Evolutionary conservation across 1,140 invertebrate species (phyloP).

Genomic region (Diploscapter pachys): DNA sequence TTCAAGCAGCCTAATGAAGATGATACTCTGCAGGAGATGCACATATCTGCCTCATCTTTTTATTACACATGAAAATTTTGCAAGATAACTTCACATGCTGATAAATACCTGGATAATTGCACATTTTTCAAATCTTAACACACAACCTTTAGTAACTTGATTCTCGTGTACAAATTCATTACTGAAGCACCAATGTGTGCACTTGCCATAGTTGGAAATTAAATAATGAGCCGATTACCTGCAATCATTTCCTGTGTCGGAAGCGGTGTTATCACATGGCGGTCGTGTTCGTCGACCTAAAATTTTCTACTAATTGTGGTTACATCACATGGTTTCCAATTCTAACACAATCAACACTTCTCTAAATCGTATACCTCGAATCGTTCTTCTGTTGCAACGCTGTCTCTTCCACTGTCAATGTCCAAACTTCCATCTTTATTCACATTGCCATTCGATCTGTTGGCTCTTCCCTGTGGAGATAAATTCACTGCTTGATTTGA

Average conservation of each 20-base stretch:
- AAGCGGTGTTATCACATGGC: constrained; percentile 4
- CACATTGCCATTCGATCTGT: background rate
- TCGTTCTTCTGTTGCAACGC: constrained; percentile 9
- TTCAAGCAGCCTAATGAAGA: too few species aligned
- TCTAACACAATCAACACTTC: too few species aligned
- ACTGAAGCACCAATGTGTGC: too few species aligned
- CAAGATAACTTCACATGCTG: background rate
- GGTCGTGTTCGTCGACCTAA: background rate
- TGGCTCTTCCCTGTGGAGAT: too few species aligned
- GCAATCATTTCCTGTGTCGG: constrained; percentile 16
- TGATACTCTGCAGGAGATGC: too few species aligned
- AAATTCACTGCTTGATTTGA: too few species aligned
- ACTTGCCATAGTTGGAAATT: background rate
- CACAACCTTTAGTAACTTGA: too few species aligned
- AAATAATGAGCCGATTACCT: background rate
- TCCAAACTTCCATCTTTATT: constrained; percentile 4
- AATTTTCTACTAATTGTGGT: too few species aligned
- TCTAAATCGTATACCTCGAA: constrained; percentile 1
- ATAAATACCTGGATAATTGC: background rate
- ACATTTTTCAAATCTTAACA: background rate
- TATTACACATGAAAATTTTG: background rate
- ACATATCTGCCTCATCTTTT: background rate
- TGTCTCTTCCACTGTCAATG: constrained; percentile 1
- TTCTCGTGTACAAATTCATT: too few species aligned
- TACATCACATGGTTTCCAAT: too few species aligned